Conservation (phyloP, 2,888 invertebrate species). For the Ernsta delagoae region DNA sequence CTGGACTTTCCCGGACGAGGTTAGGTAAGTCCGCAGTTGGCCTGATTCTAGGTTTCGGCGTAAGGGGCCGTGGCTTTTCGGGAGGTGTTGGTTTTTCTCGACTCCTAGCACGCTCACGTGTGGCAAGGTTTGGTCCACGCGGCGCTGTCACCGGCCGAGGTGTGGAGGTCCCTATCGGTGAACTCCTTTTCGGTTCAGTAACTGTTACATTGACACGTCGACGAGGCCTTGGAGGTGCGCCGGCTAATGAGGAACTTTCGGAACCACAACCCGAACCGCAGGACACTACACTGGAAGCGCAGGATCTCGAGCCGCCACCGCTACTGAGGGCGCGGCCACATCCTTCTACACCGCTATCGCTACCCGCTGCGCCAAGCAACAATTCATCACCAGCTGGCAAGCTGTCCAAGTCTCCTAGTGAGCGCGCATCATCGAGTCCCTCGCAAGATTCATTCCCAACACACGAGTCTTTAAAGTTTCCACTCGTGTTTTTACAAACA, state of each 20-base stretch:
- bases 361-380: slow-evolving; percentile 86
- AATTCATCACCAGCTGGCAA: slow-evolving; percentile 75
- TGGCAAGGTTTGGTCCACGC: slow-evolving; percentile 78
- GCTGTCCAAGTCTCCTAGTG: slow-evolving; percentile 73
- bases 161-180: slow-evolving; percentile 80
- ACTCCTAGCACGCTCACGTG: slow-evolving; percentile 85
- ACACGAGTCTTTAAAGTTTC: slow-evolving; percentile 57
- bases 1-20: slow-evolving; percentile 78
- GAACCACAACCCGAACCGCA: slow-evolving; percentile 92
- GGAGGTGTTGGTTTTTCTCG: slow-evolving; percentile 84
- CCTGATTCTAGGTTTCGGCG: slow-evolving; percentile 77
- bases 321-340: slow-evolving; percentile 89
- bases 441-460: slow-evolving; percentile 66
- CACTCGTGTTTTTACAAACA: slow-evolving; percentile 50
- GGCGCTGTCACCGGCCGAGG: slow-evolving; percentile 81
- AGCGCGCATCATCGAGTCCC: slow-evolving; percentile 72
- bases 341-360: slow-evolving; percentile 93
- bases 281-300: slow-evolving; percentile 91
- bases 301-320: slow-evolving; percentile 88
- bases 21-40: slow-evolving; percentile 83
- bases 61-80: slow-evolving; percentile 75
- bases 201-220: slow-evolving; percentile 86
- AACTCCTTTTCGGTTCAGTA: slow-evolving; percentile 79
- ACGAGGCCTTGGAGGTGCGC: slow-evolving; percentile 74
- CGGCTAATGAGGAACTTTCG: slow-evolving; percentile 90